These are phyloP conservation scores for Ganaspis brasiliensis DNA, from an alignment of 2,888 invertebrate species.

Conservation along the genomic window DNA sequence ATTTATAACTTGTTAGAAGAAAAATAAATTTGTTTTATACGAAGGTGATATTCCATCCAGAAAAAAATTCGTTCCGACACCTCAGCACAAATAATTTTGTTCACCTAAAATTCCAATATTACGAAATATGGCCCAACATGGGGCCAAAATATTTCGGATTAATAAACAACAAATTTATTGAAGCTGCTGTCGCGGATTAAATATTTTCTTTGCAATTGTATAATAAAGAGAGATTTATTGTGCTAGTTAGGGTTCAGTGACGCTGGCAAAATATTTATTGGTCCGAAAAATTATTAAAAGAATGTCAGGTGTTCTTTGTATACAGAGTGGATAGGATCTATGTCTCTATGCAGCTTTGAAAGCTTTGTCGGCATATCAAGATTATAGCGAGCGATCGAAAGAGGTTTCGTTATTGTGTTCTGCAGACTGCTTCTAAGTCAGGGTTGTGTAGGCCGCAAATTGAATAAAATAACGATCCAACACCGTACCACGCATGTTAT, in stretches of 20 bases:
- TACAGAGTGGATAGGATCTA: slow-evolving; percentile 34
- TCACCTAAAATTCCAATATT: too few species aligned
- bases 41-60: too few species aligned
- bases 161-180: too few species aligned
- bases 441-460: slow-evolving; percentile 54
- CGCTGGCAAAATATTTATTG: slow-evolving; percentile 11
- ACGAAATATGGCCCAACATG: too few species aligned
- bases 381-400: slow-evolving; percentile 49
- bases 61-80: too few species aligned
- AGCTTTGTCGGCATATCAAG: slow-evolving; percentile 52
- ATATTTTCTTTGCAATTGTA: background rate
- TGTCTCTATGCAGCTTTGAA: slow-evolving; percentile 38
- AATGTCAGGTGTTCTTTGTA: slow-evolving; percentile 30
- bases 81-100: too few species aligned
- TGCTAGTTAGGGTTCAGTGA: background rate
- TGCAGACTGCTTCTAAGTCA: slow-evolving; percentile 46
- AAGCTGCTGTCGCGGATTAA: background rate
- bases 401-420: slow-evolving; percentile 48
- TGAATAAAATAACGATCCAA: slow-evolving; percentile 55
- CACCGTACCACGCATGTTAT: slow-evolving; percentile 60
- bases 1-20: background rate
- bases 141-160: too few species aligned
- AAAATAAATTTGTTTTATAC: too few species aligned
- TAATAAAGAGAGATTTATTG: background rate
- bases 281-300: slow-evolving; percentile 23